Evolutionary conservation across 2,797 vertebrate species (phyloP), one percentile per base, ranked within the genome.

Genomic region (Oreochromis mossambicus): DNA sequence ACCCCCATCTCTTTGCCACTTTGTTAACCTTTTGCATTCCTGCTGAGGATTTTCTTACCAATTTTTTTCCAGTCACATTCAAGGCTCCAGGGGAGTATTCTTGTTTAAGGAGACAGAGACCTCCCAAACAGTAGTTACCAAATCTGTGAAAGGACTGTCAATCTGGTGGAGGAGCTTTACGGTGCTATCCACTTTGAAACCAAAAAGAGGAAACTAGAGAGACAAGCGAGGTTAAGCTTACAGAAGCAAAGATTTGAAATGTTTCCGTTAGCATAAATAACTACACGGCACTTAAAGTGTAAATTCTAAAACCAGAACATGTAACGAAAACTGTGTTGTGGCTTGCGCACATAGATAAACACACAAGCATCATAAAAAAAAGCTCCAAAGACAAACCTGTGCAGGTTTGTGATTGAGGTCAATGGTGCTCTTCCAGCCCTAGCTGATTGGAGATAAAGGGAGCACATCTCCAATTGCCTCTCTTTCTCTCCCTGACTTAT

Each of bases 11-110:
- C 58, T 73, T 75, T 68, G 13, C 41, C 86, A 79, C 61, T 83
- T 73, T 83, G 78, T 81, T 87, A 86, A 85, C 82, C 84, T 89
- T 89, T 79, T 78, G 29, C n/a, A 10, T 54, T 77, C 58, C 79
- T 77, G 51, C 61, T 86, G 36, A 2, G 24, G 21, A 73, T 86
- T 83, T 87, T 80, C 21, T 5, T 7, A 38, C 8, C 32, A 14
- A 13, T 29, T 14, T 41, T 78, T 32, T 5, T 4, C 2, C 32
- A 7, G 8, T 79, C 46, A 52, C 4, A 24, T 24, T 83, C 2
- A 8, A 34, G 38, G 34, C 43, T 82, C n/a, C 26, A 34, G 17
- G 10, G 19, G 29, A 83, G 34, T 5, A 38, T 73, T 84, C 70
- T 56, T 48, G 24, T 14, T 81, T 58, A 70, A 51, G 58, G 29